Evolutionary conservation across 2,113 vertebrate genomes (phyloP), one percentile per base, ranked within the genome.

Genomic region (Dinomys branickii): DNA sequence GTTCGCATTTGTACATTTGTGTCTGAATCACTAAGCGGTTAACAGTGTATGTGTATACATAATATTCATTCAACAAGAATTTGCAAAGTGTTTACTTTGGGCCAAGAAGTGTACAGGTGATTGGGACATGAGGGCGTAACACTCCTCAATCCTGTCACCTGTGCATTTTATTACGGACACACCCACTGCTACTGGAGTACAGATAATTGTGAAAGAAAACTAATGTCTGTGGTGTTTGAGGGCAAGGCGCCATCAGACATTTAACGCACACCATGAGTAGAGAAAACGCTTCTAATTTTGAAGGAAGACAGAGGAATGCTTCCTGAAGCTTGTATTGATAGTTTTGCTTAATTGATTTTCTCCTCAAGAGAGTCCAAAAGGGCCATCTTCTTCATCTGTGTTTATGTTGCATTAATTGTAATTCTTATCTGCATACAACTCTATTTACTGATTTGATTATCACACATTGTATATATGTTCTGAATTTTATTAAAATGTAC

Each of bases 91-190:
- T 26, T 71, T 41, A 44, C n/a, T 93, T 41, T 83, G 7, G 56
- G 28, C 24, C 13, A 52, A 50, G 1, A 88, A 8, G 5, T 54
- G 2, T n/a, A 14, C 50, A 59, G 30, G 22, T 19, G n/a, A 38
- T 33, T 13, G 0, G 0, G 22, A 54, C 26, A 4, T 1, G 4
- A 12, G 41, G 30, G 38, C 12, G 65, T 41, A 30, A 22, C 20
- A 16, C 4, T 59, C 22, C 33, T 26, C 28, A 20, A 26, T 16
- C 24, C 61, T 67, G 58, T 0, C 16, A 30, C 13, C 71, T n/a
- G 5, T 50, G 13, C 8, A 33, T 71, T 41, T 44, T 33, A 35
- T 59, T 33, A 67, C 0, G 24, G 8, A 30, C 9, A 35, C 35
- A 38, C 5, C 20, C 0, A 52, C 16, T 63, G 47, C 3, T 14